Evolutionary conservation across 2,113 vertebrate genomes (phyloP), one percentile per base, ranked within the genome.

Genomic region (Bubo scandiacus): DNA sequence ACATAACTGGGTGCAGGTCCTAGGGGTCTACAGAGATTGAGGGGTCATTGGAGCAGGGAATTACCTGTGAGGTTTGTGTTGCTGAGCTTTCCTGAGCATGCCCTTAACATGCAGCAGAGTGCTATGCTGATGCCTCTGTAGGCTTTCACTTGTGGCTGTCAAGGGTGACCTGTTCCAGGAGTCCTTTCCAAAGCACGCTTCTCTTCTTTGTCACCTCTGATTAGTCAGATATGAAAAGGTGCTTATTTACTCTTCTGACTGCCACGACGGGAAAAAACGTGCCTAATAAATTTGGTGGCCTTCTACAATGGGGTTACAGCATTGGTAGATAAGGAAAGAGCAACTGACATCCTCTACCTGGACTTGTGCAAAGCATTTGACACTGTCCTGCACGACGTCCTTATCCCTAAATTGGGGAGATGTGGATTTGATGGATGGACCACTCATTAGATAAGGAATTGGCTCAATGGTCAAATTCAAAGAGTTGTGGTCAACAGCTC

Each of bases 141-240:
- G 63, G 23, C 43, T 84, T 89, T 82, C 66, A 87, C 36, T 86
- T 38, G 26, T 57, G 70, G 25, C 77, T 93, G 67, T 89, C 75
- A 73, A 87, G 55, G 67, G 32, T 95, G 83, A 71, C 83, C 52
- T 94, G 58, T 54, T 84, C 84, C 61, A 59, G 29, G 59, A 79
- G 57, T 80, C 52, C 62, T 87, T 94, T 95, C 36, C 43, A 89
- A 85, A 92, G 54, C 72, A 88, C 59, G 70, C 72, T 93, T 81
- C 30, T 90, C 43, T 54, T 57, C 14, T 87, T 73, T 91, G 90
- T 88, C 88, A 71, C 26, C 21, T 58, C 75, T 0, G 1, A 40
- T 95, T 80, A 79, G 45, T 36, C 47, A 63, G 72, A 63, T 62
- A 55, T 12, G 54, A 88, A 86, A 83, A 78, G 14, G 26, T 83